These are phyloP conservation scores for Lydus trimaculatus DNA, from an alignment of 2,888 invertebrate species.

Conservation along the genomic window DNA sequence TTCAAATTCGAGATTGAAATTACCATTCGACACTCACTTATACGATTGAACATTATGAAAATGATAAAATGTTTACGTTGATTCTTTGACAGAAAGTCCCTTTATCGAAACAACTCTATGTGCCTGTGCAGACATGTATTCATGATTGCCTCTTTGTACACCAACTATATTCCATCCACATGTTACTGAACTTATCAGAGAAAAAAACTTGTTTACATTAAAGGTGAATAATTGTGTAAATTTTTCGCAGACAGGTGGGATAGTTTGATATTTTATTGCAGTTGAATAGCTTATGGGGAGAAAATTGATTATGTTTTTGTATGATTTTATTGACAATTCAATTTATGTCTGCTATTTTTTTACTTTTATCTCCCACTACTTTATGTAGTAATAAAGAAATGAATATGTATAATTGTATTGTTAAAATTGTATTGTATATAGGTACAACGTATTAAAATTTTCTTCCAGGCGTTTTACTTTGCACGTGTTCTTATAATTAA, in stretches of 20 bases:
- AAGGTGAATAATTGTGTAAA: background rate
- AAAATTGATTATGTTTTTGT: background rate
- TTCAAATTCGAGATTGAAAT: background rate
- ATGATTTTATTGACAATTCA: background rate
- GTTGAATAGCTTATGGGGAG: background rate
- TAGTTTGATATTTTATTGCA: background rate
- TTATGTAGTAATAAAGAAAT: no score
- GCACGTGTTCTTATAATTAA: background rate
- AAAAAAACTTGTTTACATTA: background rate
- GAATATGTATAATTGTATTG: no score
- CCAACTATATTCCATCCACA: no score
- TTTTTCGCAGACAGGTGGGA: background rate
- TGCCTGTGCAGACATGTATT: background rate
- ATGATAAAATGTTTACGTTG: no score
- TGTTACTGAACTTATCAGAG: background rate
- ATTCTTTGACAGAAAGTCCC: background rate
- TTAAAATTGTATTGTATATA: background rate
- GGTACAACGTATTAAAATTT: background rate
- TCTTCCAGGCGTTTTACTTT: background rate
- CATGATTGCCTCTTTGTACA: background rate
- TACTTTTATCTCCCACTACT: background rate
- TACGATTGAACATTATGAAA: no score
- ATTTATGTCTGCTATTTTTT: background rate
- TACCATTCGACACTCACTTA: no score
- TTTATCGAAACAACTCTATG: conserved; percentile 9